Percentiles rank a stretch among this genome's conserved stretches.
Conservation (phyloP, 2,888 invertebrate species). For the Lissocephala sabroskyi region DNA sequence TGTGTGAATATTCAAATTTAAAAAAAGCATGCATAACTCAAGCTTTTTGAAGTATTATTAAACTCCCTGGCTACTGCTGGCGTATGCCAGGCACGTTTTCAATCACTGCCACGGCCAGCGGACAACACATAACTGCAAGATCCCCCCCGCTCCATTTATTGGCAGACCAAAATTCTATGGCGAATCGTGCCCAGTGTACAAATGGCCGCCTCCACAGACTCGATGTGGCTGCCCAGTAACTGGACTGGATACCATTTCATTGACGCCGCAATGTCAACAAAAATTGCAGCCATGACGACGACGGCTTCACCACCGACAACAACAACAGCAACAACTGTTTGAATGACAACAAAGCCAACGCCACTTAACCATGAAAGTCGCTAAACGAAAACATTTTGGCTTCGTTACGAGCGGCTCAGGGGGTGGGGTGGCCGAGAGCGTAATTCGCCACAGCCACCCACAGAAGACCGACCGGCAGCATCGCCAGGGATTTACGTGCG, state of each 20-base stretch:
- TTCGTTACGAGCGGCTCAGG: conserved; percentile 4
- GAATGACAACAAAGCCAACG: conserved; percentile 25
- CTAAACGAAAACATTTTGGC: conserved; percentile 54
- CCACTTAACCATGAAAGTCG: conserved; percentile 52
- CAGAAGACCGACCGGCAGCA: conserved; percentile 15
- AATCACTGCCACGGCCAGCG: conserved; percentile 65
- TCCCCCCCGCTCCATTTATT: no score
- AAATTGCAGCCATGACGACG: conserved; percentile 57
- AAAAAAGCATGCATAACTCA: no score
- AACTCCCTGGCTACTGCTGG: no score
- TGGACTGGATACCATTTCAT: conserved; percentile 41
- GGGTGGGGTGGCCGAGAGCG: no score
- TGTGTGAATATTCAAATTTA: no score
- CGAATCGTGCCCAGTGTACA: conserved; percentile 50
- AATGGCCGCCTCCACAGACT: conserved; percentile 24
- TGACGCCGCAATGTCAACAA: conserved; percentile 66
- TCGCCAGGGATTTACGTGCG: conserved; percentile 7
- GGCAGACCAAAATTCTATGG: conserved; percentile 1
- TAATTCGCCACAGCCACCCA: conserved; percentile 3
- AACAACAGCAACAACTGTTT: conserved; percentile 15
- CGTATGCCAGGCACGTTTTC: conserved; percentile 53
- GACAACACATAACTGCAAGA: conserved; percentile 41
- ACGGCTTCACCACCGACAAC: conserved; percentile 18
- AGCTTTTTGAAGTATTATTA: no score
- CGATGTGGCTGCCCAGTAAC: not conserved